These are phyloP conservation scores for Napeogenes inachia DNA, from an alignment of 2,888 invertebrate species.

Conservation along the genomic window DNA sequence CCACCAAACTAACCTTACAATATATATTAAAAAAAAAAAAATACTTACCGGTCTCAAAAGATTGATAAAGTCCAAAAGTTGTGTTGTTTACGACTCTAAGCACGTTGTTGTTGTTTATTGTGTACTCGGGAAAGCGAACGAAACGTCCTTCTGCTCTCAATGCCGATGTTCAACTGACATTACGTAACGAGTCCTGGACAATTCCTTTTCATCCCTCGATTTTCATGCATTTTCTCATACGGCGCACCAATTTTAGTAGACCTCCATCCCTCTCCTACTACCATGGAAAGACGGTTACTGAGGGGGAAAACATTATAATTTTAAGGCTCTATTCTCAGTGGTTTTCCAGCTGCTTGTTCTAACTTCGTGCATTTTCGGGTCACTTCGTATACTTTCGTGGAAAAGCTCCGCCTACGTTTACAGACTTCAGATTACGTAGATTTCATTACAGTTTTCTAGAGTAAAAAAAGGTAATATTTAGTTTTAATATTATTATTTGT, in stretches of 20 bases:
- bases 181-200: conserved; percentile 69
- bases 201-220: conserved; percentile 55
- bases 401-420: conserved; percentile 58
- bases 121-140: conserved; percentile 36
- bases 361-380: conserved; percentile 52
- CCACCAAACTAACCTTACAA: not conserved
- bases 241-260: conserved; percentile 39
- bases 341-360: conserved; percentile 35
- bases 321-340: conserved; percentile 40
- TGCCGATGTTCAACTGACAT: conserved; percentile 61
- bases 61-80: conserved; percentile 38
- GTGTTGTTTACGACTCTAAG: conserved; percentile 68
- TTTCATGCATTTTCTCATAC: conserved; percentile 51
- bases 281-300: not conserved
- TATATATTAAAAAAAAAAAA: conserved; percentile 15
- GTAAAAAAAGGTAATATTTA: not conserved
- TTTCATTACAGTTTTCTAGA: not conserved
- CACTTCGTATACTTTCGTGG: conserved; percentile 48
- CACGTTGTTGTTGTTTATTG: conserved; percentile 75
- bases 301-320: conserved; percentile 15
- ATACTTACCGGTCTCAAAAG: conserved; percentile 34
- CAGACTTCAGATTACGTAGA: conserved; percentile 37
- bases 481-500: not conserved
- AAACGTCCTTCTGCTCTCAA: conserved; percentile 51
- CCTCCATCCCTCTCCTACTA: conserved; percentile 34